Evolutionary conservation across 1,140 invertebrate genomes (phyloP).

Genomic region (Physella acuta): DNA sequence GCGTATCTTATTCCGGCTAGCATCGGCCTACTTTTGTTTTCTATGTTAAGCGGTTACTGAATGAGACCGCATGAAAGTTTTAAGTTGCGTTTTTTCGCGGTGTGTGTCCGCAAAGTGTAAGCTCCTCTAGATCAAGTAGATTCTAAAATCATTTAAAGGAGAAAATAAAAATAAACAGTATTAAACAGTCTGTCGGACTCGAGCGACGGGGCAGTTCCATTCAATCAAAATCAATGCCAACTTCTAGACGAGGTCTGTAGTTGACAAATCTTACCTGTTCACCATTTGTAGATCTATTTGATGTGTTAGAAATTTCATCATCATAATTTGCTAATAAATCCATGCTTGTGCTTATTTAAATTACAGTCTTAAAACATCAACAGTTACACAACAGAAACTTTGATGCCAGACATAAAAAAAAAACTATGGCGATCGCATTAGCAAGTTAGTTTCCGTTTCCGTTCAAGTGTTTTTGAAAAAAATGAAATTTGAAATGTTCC

Average conservation of each 20-base stretch:
- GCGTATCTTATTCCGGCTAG: too few species aligned
- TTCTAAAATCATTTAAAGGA: background rate
- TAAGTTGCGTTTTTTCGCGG: too few species aligned
- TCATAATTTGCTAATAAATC: conserved; percentile 3
- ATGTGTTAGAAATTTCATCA: conserved; percentile 7
- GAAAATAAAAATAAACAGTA: background rate
- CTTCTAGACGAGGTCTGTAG: background rate
- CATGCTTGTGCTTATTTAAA: too few species aligned
- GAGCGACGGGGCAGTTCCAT: background rate
- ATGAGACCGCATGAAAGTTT: too few species aligned
- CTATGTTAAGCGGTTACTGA: too few species aligned
- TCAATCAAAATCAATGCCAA: background rate
- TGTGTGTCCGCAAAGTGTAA: too few species aligned
- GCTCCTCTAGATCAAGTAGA: background rate
- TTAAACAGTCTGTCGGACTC: background rate
- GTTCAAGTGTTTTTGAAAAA: too few species aligned
- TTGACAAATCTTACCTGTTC: background rate
- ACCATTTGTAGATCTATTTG: background rate
- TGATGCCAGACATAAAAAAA: background rate
- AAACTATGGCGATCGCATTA: too few species aligned
- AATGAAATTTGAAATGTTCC: too few species aligned
- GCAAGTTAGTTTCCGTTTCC: too few species aligned
- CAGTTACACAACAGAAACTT: background rate
- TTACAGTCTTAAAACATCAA: background rate
- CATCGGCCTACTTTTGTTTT: too few species aligned